Conservation (phyloP, 2,888 invertebrate species). For the Beris chalybata region DNA sequence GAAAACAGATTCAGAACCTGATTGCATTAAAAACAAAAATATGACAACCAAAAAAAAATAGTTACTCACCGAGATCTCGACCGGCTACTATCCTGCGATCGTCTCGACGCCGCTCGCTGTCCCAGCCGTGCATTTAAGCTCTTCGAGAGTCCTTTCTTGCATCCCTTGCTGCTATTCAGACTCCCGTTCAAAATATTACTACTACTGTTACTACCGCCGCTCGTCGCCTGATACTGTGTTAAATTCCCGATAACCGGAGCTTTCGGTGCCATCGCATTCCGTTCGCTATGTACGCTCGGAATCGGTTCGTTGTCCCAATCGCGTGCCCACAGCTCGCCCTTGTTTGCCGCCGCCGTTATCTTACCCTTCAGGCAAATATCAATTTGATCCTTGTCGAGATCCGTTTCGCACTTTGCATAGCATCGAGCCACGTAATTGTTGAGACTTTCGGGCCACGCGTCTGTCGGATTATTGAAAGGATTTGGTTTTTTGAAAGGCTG, state of each 20-base stretch:
- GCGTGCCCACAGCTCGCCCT: conserved; percentile 83
- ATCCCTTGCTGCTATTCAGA: conserved; percentile 40
- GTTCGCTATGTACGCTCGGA: conserved; percentile 82
- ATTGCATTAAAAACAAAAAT: neutral
- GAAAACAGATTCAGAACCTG: neutral
- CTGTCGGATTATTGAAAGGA: conserved; percentile 62
- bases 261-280: conserved; percentile 65
- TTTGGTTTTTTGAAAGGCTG: conserved; percentile 50
- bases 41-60: neutral
- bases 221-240: conserved; percentile 59
- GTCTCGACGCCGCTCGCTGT: conserved; percentile 56
- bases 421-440: conserved; percentile 89
- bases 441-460: conserved; percentile 77
- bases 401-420: conserved; percentile 86
- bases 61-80: conserved; percentile 51
- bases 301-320: conserved; percentile 95
- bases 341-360: conserved; percentile 86
- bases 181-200: conserved; percentile 43
- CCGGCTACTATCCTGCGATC: conserved; percentile 49
- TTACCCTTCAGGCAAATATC: conserved; percentile 93
- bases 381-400: conserved; percentile 89
- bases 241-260: conserved; percentile 61
- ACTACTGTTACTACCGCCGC: conserved; percentile 44
- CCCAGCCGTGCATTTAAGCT: conserved; percentile 64
- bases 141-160: conserved; percentile 59